Evolutionary conservation across 2,797 vertebrate genomes (phyloP), one percentile per base, ranked within the genome.

Genomic region (Platalea minor): DNA sequence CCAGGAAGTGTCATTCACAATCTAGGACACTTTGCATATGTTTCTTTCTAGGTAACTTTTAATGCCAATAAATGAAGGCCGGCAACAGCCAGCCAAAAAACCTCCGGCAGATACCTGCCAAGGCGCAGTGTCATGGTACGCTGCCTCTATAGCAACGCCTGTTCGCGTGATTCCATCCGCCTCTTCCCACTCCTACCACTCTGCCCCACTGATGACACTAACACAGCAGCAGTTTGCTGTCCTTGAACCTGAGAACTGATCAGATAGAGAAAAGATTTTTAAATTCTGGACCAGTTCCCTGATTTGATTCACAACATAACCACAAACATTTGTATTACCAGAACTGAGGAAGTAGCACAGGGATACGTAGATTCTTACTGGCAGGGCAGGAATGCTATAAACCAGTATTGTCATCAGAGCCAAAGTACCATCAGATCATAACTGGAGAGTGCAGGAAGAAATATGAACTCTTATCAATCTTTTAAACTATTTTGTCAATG

Each of bases 81-180:
- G 72, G 39, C 60, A 89, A 45, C 3, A 79, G 41, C 28, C 45
- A 78, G 67, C 41, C 39, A 45, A 72, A 82, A 69, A 46, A 5
- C 19, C 41, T 88, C 25, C 16, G 78, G 33, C 48, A 85, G 26
- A 18, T 35, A 65, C 6, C 29, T 72, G 54, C 31, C 54, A 64
- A 78, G 35, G 74, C 3, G 2, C 37, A 29, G 39, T 10, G 8
- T 23, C 35, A 26, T 0, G 1, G 26, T 0, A 14, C 0, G 8
- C 35, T 73, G 65, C 73, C 8, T 5, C 70, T 26, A 57, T 0
- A 67, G 60, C 53, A 74, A 45, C 0, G 5, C 14, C 56, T 0
- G 0, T 63, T 74, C 61, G 74, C 0, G 0, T 43, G 57, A 3
- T 65, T 72, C 77, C 25, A 33, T 46, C 53, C 1, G 0, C 51